Base-by-base conservation (phyloP, 2,888 invertebrate species). In the Volucella inanis region DNA sequence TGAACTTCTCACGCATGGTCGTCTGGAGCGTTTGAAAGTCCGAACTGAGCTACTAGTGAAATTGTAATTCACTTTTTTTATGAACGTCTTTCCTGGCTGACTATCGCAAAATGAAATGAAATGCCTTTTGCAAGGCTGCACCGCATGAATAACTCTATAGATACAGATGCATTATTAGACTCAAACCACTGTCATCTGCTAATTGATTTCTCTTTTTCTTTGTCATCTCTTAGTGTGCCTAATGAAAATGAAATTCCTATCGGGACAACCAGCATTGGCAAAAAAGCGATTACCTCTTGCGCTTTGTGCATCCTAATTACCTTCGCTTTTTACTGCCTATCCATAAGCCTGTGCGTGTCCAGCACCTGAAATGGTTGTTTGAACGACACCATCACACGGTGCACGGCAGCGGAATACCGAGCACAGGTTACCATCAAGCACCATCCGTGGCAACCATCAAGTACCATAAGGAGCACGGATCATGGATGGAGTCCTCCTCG, bases 271-370 rank as follows among this genome's bases (percentile, higher is more conserved):
- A 8, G 22, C 8, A 39, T 31, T 31, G 31, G 31, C 6, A 31
- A 6, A 22, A 49, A 64, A 49, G 39, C 64, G 64, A 64, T 64
- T 49, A 64, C 49, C 64, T 64, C 14, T 41, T 49, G 31, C 38
- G 49, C 49, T 49, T 1, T 64, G 11, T 64, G 64, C 64, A 64
- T 64, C 49, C 64, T 64, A 64, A 64, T 64, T 64, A 64, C 64
- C 15, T 50, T 47, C 14, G 15, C 12, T 31, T 50, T 38, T 31
- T 12, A 31, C 47, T 31, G 47, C 47, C 45, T 6, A 31, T 31
- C 31, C 31, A 6, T 6, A 31, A 6, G 31, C 31, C 31, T 31
- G 31, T 31, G 31, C 31, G 31, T 31, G 31, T 4, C 6, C 31
- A 31, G 1, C 31, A 31, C 6, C 31, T 31, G 31, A 31, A 31